Base-by-base conservation (phyloP, 2,888 invertebrate species). In the Drosophila niveifrons region DNA sequence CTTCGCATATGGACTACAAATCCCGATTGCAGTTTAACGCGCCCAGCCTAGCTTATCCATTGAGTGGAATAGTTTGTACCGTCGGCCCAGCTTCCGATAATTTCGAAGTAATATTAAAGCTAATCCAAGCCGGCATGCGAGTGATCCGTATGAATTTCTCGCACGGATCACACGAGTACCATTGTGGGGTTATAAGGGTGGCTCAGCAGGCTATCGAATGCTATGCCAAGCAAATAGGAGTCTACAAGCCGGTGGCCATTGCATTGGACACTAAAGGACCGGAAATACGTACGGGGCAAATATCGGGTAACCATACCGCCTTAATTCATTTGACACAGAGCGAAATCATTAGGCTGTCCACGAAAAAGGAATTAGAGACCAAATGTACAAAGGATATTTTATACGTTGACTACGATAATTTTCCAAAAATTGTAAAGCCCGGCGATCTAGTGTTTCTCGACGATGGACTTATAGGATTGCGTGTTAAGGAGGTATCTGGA, bases 191-290 rank as follows among this genome's bases (percentile, higher is more conserved):
- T 18, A 98, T 99, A 85, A 94, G 94, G 72, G 98, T 98, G 92
- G 96, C 98, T 48, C 94, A 98, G 8, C 93, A 94, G 75, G 98
- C 98, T 0, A 96, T 95, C 78, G 95, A 94, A 82, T 96, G 95
- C 90, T 96, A 96, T 90, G 95, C 96, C 67, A 94, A 94, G 23
- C 95, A 95, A 81, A 91, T 95, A 3, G 96, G 96, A 18, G 94
- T 95, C 75, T 94, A 94, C 4, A 95, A 94, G 91, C 96, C 98
- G 0, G 94, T 99, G 46, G 99, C 98, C 31, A 97, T 99, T 90
- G 99, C 99, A 23, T 93, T 99, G 69, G 99, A 99, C 90, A 99
- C 99, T 2, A 99, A 98, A 92, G 99, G 99, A 1, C 99, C 99
- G 0, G 99, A 99, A 93, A 99, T 99, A 90, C 95, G 99, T 88